Conservation (phyloP, 2,797 vertebrate species). For the Pseudocheirus occidentalis region DNA sequence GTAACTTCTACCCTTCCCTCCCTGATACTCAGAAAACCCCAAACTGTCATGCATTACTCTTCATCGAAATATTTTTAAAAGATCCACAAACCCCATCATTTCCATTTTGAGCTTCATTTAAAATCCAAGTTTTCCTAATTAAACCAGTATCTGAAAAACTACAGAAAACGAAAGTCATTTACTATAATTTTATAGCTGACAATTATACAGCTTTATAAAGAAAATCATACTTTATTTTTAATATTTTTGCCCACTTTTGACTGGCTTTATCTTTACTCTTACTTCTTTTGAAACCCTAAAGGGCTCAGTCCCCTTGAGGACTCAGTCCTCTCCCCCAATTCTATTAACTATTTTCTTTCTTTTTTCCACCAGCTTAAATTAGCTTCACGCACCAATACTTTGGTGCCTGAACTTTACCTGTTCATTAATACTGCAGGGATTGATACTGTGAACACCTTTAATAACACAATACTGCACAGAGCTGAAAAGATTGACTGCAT, state of each 20-base stretch:
- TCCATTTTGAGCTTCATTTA: conserved; percentile 57
- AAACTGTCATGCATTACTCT: conserved; percentile 21
- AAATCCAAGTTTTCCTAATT: conserved; percentile 56
- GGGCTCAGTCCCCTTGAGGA: background rate
- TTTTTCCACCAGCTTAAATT: conserved; percentile 58
- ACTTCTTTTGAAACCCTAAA: conserved; percentile 25
- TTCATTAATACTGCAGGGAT: conserved; percentile 76
- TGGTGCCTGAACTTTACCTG: conserved; percentile 53
- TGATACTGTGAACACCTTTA: conserved; percentile 76
- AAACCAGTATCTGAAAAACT: conserved; percentile 55
- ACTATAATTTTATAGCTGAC: conserved; percentile 76
- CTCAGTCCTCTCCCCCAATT: conserved; percentile 42
- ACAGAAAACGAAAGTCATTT: conserved; percentile 63
- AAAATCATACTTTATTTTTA: conserved; percentile 64
- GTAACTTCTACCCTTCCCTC: conserved; percentile 51
- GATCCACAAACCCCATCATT: conserved; percentile 50
- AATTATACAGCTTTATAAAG: conserved; percentile 66
- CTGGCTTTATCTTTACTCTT: conserved; percentile 33
- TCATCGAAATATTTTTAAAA: conserved; percentile 40
- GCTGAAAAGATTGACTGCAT: conserved; percentile 12
- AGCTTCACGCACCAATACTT: conserved; percentile 65
- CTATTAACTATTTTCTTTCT: conserved; percentile 54
- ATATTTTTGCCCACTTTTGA: conserved; percentile 65
- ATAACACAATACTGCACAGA: conserved; percentile 67
- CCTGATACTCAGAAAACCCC: conserved; percentile 7